phyloP scores from a whole-genome alignment of 1,140 invertebrate genomes.

The Ridgeia piscesae region DNA sequence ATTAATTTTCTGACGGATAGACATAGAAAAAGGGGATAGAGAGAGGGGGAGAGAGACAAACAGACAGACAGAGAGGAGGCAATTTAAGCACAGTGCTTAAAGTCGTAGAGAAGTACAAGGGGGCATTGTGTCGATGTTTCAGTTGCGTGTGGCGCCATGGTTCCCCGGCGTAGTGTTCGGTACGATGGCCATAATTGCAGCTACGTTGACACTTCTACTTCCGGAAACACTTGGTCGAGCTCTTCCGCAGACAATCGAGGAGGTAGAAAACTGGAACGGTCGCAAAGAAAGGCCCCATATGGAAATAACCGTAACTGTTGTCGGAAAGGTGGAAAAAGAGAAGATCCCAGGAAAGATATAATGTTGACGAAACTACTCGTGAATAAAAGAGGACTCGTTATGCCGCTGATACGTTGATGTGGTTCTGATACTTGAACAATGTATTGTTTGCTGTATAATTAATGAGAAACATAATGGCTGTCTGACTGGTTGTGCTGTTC shows the following conservation, averaged over 20 bases:
- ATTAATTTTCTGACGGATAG: no score
- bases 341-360: neutral
- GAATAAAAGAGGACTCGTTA: no score
- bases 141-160: slow-evolving; percentile 11
- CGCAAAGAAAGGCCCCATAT: neutral
- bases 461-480: neutral
- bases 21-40: no score
- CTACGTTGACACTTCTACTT: slow-evolving; percentile 25
- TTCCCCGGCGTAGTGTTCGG: slow-evolving; percentile 27
- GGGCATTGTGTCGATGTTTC: neutral
- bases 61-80: no score
- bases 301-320: neutral
- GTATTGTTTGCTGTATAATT: neutral
- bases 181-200: slow-evolving; percentile 25
- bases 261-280: slow-evolving; percentile 20
- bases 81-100: no score
- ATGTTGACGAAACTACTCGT: neutral
- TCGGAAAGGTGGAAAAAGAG: neutral
- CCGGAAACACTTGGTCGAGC: slow-evolving; percentile 32
- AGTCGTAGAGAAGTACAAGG: neutral
- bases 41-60: no score
- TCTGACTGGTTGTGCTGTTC: no score
- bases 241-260: slow-evolving; percentile 32
- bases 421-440: neutral
- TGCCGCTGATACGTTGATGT: no score